phyloP scores from a whole-genome alignment of 2,888 invertebrate species.

The Eristalinus sepulchralis region DNA sequence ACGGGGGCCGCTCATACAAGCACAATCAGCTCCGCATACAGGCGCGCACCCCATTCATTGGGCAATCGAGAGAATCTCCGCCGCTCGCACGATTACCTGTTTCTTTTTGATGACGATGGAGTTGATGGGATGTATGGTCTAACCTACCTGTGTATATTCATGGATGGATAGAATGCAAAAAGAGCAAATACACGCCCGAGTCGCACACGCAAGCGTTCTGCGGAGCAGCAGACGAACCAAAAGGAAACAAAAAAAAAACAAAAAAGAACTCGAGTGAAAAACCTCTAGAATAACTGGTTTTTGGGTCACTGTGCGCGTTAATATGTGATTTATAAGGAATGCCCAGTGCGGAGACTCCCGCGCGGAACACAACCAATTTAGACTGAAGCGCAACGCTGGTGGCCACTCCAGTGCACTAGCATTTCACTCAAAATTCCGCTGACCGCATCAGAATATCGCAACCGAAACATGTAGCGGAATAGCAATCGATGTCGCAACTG shows the following conservation, averaged over 20 bases:
- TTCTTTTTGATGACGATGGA: constrained; percentile 56
- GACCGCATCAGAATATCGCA: constrained; percentile 43
- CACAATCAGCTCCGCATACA: constrained; percentile 10
- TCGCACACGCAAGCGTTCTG: constrained; percentile 50
- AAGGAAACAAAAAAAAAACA: neutral
- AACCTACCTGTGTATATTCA: constrained; percentile 16
- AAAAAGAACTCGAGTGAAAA: constrained; percentile 13
- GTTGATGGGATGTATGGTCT: constrained; percentile 15
- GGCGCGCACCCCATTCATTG: neutral
- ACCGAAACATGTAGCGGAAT: constrained; percentile 4
- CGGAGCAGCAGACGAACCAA: constrained; percentile 20
- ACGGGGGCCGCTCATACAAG: neutral
- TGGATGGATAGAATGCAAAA: constrained; percentile 20
- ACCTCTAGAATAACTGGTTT: constrained; percentile 69
- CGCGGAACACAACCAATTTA: constrained; percentile 26
- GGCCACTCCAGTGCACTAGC: constrained; percentile 32
- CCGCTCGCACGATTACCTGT: constrained; percentile 52
- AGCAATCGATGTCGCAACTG: constrained; percentile 38
- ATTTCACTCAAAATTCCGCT: neutral
- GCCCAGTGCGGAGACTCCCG: constrained; percentile 22
- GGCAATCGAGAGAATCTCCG: constrained; percentile 35
- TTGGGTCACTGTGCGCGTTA: constrained; percentile 68
- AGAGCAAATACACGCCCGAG: neutral
- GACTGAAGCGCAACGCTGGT: constrained; percentile 32
- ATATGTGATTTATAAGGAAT: constrained; percentile 58